These are phyloP conservation scores for Pseudoatta argentina DNA, from an alignment of 1,140 invertebrate species.

Conservation along the genomic window DNA sequence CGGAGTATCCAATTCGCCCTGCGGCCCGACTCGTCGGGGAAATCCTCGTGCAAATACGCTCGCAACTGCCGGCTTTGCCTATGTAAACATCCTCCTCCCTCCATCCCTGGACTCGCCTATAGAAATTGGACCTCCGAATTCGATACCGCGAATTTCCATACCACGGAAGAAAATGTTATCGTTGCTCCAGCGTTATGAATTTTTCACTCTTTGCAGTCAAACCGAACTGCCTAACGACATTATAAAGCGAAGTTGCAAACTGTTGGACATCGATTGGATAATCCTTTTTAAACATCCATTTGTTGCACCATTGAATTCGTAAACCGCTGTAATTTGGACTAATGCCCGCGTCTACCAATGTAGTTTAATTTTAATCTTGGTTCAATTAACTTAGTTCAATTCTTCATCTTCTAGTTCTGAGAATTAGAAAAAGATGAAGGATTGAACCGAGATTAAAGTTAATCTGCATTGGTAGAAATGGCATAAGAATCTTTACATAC, in stretches of 20 bases:
- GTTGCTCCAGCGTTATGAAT: not conserved
- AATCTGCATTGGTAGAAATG: too few species aligned
- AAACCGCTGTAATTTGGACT: not conserved
- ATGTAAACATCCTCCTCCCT: slow-evolving; percentile 48
- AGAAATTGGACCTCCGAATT: slow-evolving; percentile 67
- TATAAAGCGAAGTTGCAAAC: not conserved
- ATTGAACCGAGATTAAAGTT: too few species aligned
- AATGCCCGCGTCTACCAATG: too few species aligned
- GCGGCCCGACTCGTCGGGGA: slow-evolving; percentile 51
- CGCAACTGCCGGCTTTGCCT: slow-evolving; percentile 69
- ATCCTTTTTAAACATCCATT: not conserved
- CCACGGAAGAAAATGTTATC: slow-evolving; percentile 1
- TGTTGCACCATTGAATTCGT: not conserved
- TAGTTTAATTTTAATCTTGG: too few species aligned
- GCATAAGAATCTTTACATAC: not conserved
- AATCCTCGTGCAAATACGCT: slow-evolving; percentile 73
- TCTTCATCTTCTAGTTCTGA: too few species aligned
- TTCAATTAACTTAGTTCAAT: too few species aligned
- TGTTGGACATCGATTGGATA: not conserved
- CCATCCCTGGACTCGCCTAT: slow-evolving; percentile 24
- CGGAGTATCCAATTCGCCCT: slow-evolving; percentile 53
- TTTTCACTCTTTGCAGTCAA: not conserved
- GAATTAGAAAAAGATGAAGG: too few species aligned
- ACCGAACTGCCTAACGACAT: too few species aligned
- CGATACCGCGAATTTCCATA: slow-evolving; percentile 52